Evolutionary conservation across 2,888 invertebrate species (phyloP).

Genomic region (Drosophila neutralis): DNA sequence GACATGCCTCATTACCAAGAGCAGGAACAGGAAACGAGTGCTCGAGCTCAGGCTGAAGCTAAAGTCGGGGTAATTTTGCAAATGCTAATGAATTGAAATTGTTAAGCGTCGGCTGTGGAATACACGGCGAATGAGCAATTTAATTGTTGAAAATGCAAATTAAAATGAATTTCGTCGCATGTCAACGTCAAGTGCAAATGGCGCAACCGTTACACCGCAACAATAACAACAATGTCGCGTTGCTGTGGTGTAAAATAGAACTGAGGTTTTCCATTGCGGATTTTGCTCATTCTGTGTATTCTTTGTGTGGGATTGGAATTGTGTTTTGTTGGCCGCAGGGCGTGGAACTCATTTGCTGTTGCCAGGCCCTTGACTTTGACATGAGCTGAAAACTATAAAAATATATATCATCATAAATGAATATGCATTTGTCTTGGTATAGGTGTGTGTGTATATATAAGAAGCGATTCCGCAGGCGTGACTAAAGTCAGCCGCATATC

Average conservation of each 20-base stretch:
- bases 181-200: conserved; percentile 77
- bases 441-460: not conserved
- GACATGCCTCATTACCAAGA: conserved; percentile 49
- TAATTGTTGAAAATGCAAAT: conserved; percentile 64
- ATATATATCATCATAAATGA: conserved; percentile 7
- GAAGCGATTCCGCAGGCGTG: conserved; percentile 66
- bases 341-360: conserved; percentile 51
- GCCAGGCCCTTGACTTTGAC: conserved; percentile 59
- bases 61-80: conserved; percentile 24
- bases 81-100: conserved; percentile 79
- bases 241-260: conserved; percentile 21
- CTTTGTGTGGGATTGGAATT: conserved; percentile 25
- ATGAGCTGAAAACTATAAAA: conserved; percentile 53
- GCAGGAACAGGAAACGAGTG: conserved; percentile 45
- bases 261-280: conserved; percentile 54
- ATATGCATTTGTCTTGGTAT: not conserved
- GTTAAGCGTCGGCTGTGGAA: conserved; percentile 29
- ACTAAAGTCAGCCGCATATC: conserved; percentile 62
- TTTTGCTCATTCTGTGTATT: conserved; percentile 22
- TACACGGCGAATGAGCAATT: conserved; percentile 65
- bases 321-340: conserved; percentile 39
- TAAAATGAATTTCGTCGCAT: conserved; percentile 50
- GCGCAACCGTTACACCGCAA: conserved; percentile 45
- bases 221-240: conserved; percentile 36
- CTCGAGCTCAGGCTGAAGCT: conserved; percentile 10